Evolutionary conservation across 2,113 vertebrate genomes (phyloP), one percentile per base, ranked within the genome.

Genomic region (Burhinus oedicnemus): DNA sequence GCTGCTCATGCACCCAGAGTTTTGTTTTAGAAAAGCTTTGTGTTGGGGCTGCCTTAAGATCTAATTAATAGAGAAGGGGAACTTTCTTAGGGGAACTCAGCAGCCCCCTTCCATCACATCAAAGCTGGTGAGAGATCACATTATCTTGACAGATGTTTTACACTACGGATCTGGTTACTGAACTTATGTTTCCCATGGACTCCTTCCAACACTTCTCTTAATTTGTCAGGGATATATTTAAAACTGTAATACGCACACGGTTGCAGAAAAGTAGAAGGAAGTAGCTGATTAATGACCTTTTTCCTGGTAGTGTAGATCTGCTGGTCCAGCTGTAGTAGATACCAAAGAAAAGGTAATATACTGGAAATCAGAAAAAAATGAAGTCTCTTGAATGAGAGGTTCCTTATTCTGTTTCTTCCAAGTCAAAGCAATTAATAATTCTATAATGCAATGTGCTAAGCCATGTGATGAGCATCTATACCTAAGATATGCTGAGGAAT

Each of bases 111-210:
- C 58, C 76, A 89, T 84, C 66, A 90, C 84, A 95, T 95, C 95
- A 95, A 95, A 96, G 92, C 70, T 1, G 2, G 15, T 38, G 45
- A 87, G 84, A 72, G 40, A 83, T 83, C 61, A 54, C 0, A 0
- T 91, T 94, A 94, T 97, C 95, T 90, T 93, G 82, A 93, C 90
- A 93, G 87, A 95, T 94, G 84, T 89, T 97, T 82, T 90, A 83
- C 61, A 42, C 92, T 85, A n/a, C 40, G 68, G 70, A 95, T 93
- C 84, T 83, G 69, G 84, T 95, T 93, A 88, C 87, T 61, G 81
- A 93, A 91, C 66, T 93, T 83, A 57, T 49, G 78, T 94, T 96
- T 97, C 92, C 78, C 87, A 83, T 96, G 95, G 93, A 91, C 78
- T 91, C 49, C 18, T 89, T 94, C 87, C 96, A 96, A 80, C 75